These are phyloP conservation scores for Sparus aurata DNA, from an alignment of 2,797 vertebrate species.

Conservation along the genomic window DNA sequence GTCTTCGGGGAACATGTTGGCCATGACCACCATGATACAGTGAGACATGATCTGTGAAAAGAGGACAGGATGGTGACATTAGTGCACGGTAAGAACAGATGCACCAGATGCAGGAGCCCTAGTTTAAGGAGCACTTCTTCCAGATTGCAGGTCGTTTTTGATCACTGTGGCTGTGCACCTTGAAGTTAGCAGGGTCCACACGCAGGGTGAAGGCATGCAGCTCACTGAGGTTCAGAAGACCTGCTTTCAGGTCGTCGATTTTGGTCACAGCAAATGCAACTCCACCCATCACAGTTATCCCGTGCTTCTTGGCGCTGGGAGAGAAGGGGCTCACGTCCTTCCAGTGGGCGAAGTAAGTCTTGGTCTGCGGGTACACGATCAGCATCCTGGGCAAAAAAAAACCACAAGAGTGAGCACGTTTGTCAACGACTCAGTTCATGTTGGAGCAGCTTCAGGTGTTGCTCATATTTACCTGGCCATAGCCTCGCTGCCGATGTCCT, in stretches of 20 bases:
- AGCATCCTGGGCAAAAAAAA: slow-evolving; percentile 83
- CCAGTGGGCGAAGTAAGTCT: slow-evolving; percentile 91
- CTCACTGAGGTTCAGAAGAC: slow-evolving; percentile 86
- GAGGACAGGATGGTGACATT: background rate
- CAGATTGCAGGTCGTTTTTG: fast-evolving
- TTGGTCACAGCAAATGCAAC: slow-evolving; percentile 74
- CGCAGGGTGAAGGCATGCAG: slow-evolving; percentile 90
- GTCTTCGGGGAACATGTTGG: slow-evolving; percentile 64
- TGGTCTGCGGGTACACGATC: slow-evolving; percentile 83
- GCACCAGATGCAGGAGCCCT: background rate
- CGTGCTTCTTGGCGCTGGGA: slow-evolving; percentile 79
- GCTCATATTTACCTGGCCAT: slow-evolving; percentile 80
- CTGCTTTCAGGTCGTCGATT: slow-evolving; percentile 79
- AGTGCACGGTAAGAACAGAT: background rate
- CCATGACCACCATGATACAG: slow-evolving; percentile 87
- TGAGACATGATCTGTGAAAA: slow-evolving; percentile 85
- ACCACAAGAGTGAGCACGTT: too few relatives aligned
- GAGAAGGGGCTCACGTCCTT: slow-evolving; percentile 82
- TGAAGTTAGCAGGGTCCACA: slow-evolving; percentile 92
- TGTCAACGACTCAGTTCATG: fast-evolving
- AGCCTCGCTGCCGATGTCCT: slow-evolving; percentile 73
- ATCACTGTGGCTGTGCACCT: slow-evolving; percentile 74
- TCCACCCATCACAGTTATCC: slow-evolving; percentile 75
- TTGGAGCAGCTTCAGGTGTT: background rate
- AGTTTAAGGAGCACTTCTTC: background rate